Evolutionary conservation across 2,888 invertebrate species (phyloP).

Genomic region (Anthrax anthrax): DNA sequence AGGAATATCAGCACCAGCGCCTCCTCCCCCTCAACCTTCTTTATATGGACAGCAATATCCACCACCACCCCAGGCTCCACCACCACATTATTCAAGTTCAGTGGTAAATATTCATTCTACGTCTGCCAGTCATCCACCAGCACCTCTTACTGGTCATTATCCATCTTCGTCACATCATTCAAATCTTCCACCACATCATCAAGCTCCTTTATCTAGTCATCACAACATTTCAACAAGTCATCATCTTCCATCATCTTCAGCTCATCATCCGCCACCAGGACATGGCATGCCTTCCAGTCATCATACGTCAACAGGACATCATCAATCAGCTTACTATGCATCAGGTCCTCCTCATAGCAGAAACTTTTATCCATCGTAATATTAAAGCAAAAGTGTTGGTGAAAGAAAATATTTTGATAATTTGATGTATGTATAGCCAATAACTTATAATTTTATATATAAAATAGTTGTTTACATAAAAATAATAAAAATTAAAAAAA

Average conservation of each 20-base stretch:
- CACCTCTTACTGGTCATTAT: background rate
- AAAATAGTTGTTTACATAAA: too few relatives aligned
- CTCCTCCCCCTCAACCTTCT: conserved; percentile 23
- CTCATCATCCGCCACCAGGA: conserved; percentile 4
- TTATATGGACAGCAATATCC: conserved; percentile 33
- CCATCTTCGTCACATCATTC: background rate
- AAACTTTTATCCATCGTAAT: too few relatives aligned
- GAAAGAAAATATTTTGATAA: too few relatives aligned
- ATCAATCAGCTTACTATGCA: conserved; percentile 1
- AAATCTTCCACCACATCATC: conserved; percentile 28
- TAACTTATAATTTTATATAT: too few relatives aligned
- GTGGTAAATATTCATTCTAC: too few relatives aligned
- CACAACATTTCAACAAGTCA: background rate
- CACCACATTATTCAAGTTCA: background rate
- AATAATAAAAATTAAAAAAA: too few relatives aligned
- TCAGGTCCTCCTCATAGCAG: too few relatives aligned
- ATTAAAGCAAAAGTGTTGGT: too few relatives aligned
- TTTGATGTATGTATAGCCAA: too few relatives aligned
- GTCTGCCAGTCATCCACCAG: background rate
- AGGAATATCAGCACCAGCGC: conserved; percentile 17
- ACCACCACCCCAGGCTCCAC: conserved; percentile 33
- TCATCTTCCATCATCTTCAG: conserved; percentile 7
- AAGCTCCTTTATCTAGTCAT: background rate
- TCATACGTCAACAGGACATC: background rate
- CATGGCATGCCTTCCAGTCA: background rate